Conservation (phyloP, 2,888 invertebrate species). For the Cosmopolites sordidus region DNA sequence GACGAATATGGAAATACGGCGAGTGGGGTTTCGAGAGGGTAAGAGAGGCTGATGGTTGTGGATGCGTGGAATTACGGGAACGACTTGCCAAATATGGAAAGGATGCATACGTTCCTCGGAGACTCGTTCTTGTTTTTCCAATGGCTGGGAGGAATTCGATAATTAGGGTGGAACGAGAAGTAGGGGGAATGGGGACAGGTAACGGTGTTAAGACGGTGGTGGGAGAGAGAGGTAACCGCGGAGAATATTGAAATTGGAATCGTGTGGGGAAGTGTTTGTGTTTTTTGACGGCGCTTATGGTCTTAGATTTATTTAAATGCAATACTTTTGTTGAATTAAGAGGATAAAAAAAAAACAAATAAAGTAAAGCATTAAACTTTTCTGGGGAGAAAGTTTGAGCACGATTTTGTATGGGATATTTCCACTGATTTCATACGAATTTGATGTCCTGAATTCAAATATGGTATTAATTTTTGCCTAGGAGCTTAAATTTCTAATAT, state of each 20-base stretch:
- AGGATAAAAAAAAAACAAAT: too few relatives aligned
- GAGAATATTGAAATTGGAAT: background rate
- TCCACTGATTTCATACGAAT: background rate
- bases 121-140: background rate
- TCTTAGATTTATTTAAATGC: too few relatives aligned
- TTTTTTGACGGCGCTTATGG: background rate
- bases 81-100: constrained; percentile 52
- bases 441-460: too few relatives aligned
- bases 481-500: too few relatives aligned
- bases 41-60: constrained; percentile 40
- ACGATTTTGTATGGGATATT: background rate
- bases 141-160: background rate
- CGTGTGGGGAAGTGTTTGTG: background rate
- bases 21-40: background rate
- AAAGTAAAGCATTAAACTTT: too few relatives aligned
- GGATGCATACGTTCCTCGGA: constrained; percentile 47
- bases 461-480: too few relatives aligned
- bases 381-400: background rate
- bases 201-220: background rate
- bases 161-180: background rate
- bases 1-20: too few relatives aligned
- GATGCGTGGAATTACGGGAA: constrained; percentile 51
- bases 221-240: too few relatives aligned
- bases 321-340: too few relatives aligned
- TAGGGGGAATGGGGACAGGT: background rate